Base-by-base conservation (phyloP, 2,888 invertebrate genomes). In the Diachrysia chrysitis region DNA sequence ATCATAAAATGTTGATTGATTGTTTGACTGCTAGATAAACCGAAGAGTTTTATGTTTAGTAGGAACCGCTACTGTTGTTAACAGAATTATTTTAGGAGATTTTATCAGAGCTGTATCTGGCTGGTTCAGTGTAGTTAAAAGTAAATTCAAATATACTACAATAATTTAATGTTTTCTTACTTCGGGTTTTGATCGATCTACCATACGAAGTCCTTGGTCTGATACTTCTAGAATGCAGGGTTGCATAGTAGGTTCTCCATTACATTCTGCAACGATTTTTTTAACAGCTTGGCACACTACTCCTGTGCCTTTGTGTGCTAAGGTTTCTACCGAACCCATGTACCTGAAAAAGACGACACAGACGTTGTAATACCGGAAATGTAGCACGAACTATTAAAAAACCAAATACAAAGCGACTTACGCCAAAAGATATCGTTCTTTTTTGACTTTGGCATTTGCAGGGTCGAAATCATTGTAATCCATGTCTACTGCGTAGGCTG, bases 391-490 rank as follows among this genome's bases (percentile, higher is more conserved):
- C 19, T 42, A 32, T 19, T 21, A n/a, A 6, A 23, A 16, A 16
- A 35, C 0, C 42, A 42, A 48, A 10, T 58, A n/a, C 17, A 14
- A 21, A 21, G 0, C 32, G 59, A 83, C 90, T 79, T 82, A 95
- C 86, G 98, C 98, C 86, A 99, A 95, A 66, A 98, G 96, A 91
- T 98, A 99, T 78, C 98, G 95, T 89, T 99, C 99, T 82, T 98
- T 96, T 90, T 98, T 97, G 19, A 98, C 97, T 92, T 98, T 97
- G 75, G 98, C 97, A 81, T 97, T 97, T 54, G 97, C 96, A 5
- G 98, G 98, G 91, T 99, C 99, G 89, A 99, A 99, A 85, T 99
- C 99, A 85, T 98, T 98, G 92, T 99, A 98, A 85, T 99, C 99
- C 94, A 99, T 97, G 89, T 99, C 99, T 25, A 99, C 99, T 32